These are phyloP conservation scores for Dryas iulia DNA, from an alignment of 1,140 invertebrate genomes.

Conservation along the genomic window DNA sequence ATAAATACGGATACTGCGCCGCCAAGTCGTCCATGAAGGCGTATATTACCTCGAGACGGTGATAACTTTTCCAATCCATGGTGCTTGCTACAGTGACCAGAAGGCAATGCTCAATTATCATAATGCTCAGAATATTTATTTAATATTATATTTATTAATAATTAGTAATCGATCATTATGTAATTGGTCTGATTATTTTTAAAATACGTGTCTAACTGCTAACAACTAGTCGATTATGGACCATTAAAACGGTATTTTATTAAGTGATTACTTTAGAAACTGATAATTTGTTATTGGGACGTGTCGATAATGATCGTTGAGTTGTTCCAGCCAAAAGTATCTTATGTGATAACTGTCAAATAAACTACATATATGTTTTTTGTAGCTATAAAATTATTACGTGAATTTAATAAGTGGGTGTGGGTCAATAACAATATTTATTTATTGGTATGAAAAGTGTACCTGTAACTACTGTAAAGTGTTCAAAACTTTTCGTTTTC, in stretches of 20 bases:
- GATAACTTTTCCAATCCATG: constrained; percentile 89
- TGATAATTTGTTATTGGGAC: not conserved
- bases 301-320: not conserved
- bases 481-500: too few species aligned
- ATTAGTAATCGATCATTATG: not conserved
- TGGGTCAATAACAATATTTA: too few species aligned
- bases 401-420: too few species aligned
- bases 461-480: too few species aligned
- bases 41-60: constrained; percentile 82
- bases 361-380: too few species aligned
- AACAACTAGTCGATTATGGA: not conserved
- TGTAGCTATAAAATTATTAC: too few species aligned
- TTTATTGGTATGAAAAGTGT: too few species aligned
- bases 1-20: constrained; percentile 69
- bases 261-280: not conserved
- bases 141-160: not conserved
- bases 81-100: constrained; percentile 5
- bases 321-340: too few species aligned
- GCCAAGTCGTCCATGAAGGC: constrained; percentile 74
- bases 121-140: not conserved
- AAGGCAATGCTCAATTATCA: not conserved
- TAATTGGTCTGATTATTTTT: not conserved
- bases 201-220: not conserved
- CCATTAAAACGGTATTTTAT: not conserved
- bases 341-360: too few species aligned